Evolutionary conservation across 2,797 vertebrate genomes (phyloP), one percentile per base, ranked within the genome.

Genomic region (Geotrypetes seraphini): DNA sequence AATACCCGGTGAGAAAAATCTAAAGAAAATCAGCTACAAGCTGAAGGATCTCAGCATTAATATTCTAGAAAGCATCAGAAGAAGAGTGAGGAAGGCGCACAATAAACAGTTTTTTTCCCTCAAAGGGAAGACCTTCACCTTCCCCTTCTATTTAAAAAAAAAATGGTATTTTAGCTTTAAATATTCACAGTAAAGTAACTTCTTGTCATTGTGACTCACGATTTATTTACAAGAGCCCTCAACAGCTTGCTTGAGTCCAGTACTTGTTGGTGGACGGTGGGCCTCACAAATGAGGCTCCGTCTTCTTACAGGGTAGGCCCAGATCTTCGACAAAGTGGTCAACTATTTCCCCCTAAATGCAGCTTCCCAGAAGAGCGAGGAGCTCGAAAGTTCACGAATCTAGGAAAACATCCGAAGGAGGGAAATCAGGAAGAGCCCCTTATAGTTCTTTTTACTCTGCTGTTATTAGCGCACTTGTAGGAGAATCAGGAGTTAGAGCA

Each of bases 111-210:
- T 51, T 36, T n/a, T n/a, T 28, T 51, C 36, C 70, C 42, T 22
- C 53, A 53, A 74, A 30, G 16, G 6, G 22, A 25, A 21, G 33
- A 34, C 9, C 39, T 14, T 12, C 12, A 37, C 34, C 25, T 11
- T 25, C 21, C 29, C 40, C 8, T 20, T 22, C 21, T 29, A 28
- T 15, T 25, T 31, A 52, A 60, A 70, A 78, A 81, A 70, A 83
- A 84, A 77, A 81, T 63, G 40, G 58, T 78, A 70, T 75, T 75
- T 75, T 80, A 83, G 83, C 88, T 76, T 81, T 85, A 83, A 88
- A 86, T 85, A 90, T 88, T 90, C 85, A 86, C 90, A 91, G 86
- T 80, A 63, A 72, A 76, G 74, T 78, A 67, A 58, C 83, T 79
- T 80, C 82, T 84, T 57, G 81, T 66, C 69, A 57, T 68, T 53